These are phyloP conservation scores for Trematomus bernacchii DNA, from an alignment of 2,797 vertebrate species.

Conservation along the genomic window DNA sequence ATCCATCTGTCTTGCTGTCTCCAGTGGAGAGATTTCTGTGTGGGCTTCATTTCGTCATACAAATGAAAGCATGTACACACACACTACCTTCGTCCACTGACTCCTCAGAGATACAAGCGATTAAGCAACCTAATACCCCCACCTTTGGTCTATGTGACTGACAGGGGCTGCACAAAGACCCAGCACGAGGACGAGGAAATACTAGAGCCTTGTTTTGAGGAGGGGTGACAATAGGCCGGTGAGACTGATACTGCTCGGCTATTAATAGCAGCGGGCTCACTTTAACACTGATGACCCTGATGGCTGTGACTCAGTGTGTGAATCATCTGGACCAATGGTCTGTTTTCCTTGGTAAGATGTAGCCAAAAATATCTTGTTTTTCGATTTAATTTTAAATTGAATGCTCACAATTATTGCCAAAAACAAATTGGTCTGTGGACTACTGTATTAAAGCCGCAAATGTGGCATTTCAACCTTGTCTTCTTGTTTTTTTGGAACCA, in stretches of 20 bases:
- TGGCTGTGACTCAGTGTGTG: constrained; percentile 44
- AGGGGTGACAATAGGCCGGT: constrained; percentile 40
- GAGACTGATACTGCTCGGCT: constrained; percentile 58
- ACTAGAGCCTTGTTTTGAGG: constrained; percentile 57
- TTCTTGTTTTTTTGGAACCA: too few species aligned
- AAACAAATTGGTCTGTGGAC: too few species aligned
- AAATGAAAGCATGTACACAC: neutral
- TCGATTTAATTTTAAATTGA: neutral
- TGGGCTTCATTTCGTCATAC: constrained; percentile 17
- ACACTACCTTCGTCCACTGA: neutral
- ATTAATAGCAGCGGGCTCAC: constrained; percentile 63
- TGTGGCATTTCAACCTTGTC: too few species aligned
- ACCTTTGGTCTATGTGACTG: constrained; percentile 30
- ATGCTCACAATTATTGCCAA: neutral
- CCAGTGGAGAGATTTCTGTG: constrained; percentile 23
- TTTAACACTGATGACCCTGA: constrained; percentile 40
- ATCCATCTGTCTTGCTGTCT: constrained; percentile 48
- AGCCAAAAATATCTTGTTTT: neutral
- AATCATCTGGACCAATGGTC: constrained; percentile 30
- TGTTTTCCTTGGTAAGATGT: neutral
- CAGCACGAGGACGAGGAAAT: constrained; percentile 56
- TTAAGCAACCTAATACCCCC: constrained; percentile 51
- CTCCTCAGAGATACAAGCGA: constrained; percentile 21
- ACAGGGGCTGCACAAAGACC: constrained; percentile 51
- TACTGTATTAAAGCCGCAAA: too few species aligned